Evolutionary conservation across 2,797 vertebrate genomes (phyloP).

Genomic region (Nannoperca obscura): DNA sequence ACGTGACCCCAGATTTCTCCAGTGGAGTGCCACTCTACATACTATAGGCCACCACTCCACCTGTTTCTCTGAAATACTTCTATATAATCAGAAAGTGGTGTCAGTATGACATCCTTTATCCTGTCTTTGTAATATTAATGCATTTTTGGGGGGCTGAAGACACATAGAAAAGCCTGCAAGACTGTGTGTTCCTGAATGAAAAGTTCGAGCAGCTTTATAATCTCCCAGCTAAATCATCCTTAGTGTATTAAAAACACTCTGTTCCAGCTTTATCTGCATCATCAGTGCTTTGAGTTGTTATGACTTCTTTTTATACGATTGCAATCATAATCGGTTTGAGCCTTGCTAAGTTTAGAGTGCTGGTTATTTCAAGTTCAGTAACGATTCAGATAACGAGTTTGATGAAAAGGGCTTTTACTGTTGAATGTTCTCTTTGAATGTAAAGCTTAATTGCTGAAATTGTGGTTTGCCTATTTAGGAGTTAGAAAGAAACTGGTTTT

Average conservation of each 20-base stretch:
- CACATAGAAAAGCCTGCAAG: slow-evolving; percentile 13
- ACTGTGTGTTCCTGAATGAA: slow-evolving; percentile 5
- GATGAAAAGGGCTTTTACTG: slow-evolving; percentile 23
- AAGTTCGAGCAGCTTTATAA: slow-evolving; percentile 1
- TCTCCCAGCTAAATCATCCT: background rate
- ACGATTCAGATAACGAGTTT: slow-evolving; percentile 16
- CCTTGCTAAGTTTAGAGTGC: slow-evolving; percentile 19
- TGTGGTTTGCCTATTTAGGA: background rate
- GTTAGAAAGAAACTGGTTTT: background rate
- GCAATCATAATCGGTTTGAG: slow-evolving; percentile 19
- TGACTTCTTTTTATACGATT: slow-evolving; percentile 25
- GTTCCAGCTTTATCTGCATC: slow-evolving; percentile 24
- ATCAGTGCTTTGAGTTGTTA: slow-evolving; percentile 27
- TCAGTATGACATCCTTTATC: background rate
- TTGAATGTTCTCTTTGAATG: background rate
- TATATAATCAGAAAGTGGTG: slow-evolving; percentile 1
- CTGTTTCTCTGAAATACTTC: background rate
- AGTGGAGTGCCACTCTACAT: slow-evolving; percentile 1
- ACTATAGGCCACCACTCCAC: background rate
- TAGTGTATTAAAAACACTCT: slow-evolving; percentile 3
- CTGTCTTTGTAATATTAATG: slow-evolving; percentile 13
- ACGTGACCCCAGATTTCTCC: background rate
- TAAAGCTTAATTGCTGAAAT: background rate
- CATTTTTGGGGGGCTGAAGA: slow-evolving; percentile 9
- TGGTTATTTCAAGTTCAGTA: slow-evolving; percentile 21